Percentiles rank a stretch among this genome's conserved stretches.
Conservation (phyloP, 2,113 vertebrate genomes). For the Enhydra lutris region DNA sequence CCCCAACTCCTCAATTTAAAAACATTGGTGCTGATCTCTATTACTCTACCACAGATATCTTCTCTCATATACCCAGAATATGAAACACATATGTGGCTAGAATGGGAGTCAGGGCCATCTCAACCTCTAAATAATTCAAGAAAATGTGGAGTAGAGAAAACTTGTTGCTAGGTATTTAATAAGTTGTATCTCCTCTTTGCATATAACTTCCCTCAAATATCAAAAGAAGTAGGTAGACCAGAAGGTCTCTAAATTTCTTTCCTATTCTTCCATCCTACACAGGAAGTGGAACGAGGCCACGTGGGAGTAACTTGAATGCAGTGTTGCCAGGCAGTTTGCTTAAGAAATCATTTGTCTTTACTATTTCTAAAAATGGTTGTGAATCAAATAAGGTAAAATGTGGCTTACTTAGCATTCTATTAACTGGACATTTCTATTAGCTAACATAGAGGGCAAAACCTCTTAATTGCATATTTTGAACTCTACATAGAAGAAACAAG, state of each 20-base stretch:
- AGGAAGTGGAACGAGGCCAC: conserved; percentile 35
- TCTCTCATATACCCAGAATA: not conserved
- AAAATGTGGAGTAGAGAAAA: not conserved
- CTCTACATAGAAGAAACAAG: not conserved
- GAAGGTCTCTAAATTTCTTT: not conserved
- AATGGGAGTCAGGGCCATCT: not conserved
- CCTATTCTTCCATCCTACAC: not conserved
- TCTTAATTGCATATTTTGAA: conserved; percentile 28
- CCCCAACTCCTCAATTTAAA: not conserved
- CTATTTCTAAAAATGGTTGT: conserved; percentile 51
- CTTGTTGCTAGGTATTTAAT: not conserved
- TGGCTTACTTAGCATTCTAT: conserved; percentile 17
- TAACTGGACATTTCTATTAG: conserved; percentile 33
- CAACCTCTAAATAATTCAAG: not conserved
- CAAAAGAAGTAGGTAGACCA: not conserved
- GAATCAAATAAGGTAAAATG: conserved; percentile 22
- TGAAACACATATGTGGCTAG: not conserved
- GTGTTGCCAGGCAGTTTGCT: conserved; percentile 4
- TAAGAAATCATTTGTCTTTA: conserved; percentile 28
- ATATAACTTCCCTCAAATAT: not conserved
- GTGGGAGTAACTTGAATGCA: not conserved
- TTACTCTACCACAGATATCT: not conserved
- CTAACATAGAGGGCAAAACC: not conserved
- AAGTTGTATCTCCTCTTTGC: not conserved
- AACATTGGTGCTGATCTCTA: not conserved